Percentiles rank a stretch among this genome's conserved stretches.
These are phyloP conservation scores for Siniperca scherzeri DNA, from an alignment of 2,797 vertebrate genomes.

Conservation along the genomic window DNA sequence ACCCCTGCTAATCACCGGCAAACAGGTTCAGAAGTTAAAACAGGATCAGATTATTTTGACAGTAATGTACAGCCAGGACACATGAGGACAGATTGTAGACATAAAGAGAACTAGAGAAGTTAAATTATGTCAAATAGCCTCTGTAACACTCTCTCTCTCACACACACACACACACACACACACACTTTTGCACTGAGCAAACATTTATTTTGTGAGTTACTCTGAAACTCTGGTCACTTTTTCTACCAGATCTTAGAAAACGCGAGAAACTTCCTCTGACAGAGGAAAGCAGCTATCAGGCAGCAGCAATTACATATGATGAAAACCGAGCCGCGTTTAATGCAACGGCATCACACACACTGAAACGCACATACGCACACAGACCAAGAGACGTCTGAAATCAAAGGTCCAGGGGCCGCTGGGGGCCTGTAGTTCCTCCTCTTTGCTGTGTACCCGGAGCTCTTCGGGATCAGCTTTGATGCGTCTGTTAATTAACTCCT, in stretches of 20 bases:
- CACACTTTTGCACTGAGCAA: not conserved
- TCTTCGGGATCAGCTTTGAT: slow-evolving; percentile 77
- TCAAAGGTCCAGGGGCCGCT: slow-evolving; percentile 72
- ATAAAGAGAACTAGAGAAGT: not conserved
- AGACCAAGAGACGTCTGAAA: slow-evolving; percentile 59
- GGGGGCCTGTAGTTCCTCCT: slow-evolving; percentile 59
- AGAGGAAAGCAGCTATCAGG: slow-evolving; percentile 13
- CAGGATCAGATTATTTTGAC: not conserved
- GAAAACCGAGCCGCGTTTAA: slow-evolving; percentile 44
- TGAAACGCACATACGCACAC: slow-evolving; percentile 22
- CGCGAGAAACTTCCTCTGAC: not conserved
- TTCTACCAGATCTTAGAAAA: not conserved
- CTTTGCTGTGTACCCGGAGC: slow-evolving; percentile 53
- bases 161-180: slow-evolving; percentile 4
- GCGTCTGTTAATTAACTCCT: slow-evolving; percentile 82
- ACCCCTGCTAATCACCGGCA: slow-evolving; percentile 3
- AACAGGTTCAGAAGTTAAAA: not conserved
- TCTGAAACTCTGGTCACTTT: slow-evolving; percentile 2
- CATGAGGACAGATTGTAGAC: not conserved
- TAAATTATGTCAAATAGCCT: no score
- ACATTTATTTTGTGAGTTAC: not conserved
- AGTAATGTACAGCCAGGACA: not conserved
- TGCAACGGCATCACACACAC: slow-evolving; percentile 18
- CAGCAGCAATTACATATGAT: slow-evolving; percentile 44
- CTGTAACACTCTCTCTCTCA: no score